Base-by-base conservation (phyloP, 2,888 invertebrate species). In the Latrodectus hesperus region DNA sequence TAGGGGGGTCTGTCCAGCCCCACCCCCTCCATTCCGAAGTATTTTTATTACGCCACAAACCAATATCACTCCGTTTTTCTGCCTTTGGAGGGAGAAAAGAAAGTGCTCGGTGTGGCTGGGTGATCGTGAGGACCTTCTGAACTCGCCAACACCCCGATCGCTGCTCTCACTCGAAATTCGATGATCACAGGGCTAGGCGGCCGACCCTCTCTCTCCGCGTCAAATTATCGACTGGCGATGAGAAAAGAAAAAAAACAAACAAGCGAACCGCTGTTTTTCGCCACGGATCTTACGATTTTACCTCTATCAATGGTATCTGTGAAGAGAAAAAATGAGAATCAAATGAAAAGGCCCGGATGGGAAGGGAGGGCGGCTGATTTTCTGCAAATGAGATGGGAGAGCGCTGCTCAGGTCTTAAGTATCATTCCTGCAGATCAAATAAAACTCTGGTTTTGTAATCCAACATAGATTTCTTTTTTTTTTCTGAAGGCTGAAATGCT, bases 91-190 rank as follows among this genome's bases (percentile, higher is more conserved):
- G 67, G n/a, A 17, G n/a, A 67, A 26, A 11, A 22, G 38, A 38
- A 38, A 38, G 6, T 3, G 2, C 4, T 4, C 4, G 38, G 6
- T 6, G 38, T 38, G 38, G 5, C 6, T 6, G 38, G 38, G 74
- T 38, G 49, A 55, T 83, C 83, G 83, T 83, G 83, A 83, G 60
- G 83, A 83, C 83, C 83, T 71, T 6, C 55, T 83, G 83, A 71
- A 64, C 83, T 70, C 67, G 76, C 83, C 83, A 76, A 83, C 83
- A 83, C 83, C 83, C 83, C 16, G 83, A 67, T 74, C 74, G 68
- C 60, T 65, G 55, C 52, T 51, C 71, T 38, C 68, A 14, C 73
- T 81, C 53, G 52, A 82, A 82, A 82, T 82, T 75, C 74, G 82
- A 83, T 83, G 83, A 83, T 83, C 83, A 83, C 76, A 83, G 83